Evolutionary conservation across 2,888 invertebrate genomes (phyloP), one percentile per base, ranked within the genome.

Genomic region (Terebella lapidaria): DNA sequence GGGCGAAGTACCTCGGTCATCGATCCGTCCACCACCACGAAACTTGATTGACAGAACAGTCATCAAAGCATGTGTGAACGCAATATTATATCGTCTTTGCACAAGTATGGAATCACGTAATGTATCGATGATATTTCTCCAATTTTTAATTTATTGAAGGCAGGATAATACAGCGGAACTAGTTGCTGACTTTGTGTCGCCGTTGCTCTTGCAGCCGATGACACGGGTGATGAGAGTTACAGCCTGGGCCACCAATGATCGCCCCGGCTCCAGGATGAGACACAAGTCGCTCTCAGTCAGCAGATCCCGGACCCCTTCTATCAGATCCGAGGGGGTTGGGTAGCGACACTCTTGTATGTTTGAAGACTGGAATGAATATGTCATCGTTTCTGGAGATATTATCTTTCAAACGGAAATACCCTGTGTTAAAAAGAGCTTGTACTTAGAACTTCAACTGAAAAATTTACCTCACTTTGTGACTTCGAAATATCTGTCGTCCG

Each of bases 1-100:
- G 81, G 81, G 35, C 81, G 68, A 22, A 81, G 75, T 0, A 81
- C 72, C 60, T 81, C 81, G 2, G 76, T 79, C 79, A 81, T 81
- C 0, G 79, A 71, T 1, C 77, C 80, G 65, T 81, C 79, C 2
- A 77, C 72, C 2, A 81, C 74, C 10, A 76, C 28, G 51, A 56
- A 64, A 18, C 60, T 60, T 35, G 20, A n/a, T n/a, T n/a, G n/a
- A n/a, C n/a, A n/a, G n/a, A n/a, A n/a, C 46, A 27, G 24, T 52
- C n/a, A n/a, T n/a, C n/a, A n/a, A n/a, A n/a, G n/a, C n/a, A n/a
- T n/a, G n/a, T n/a, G n/a, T n/a, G n/a, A n/a, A n/a, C n/a, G n/a
- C n/a, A n/a, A n/a, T n/a, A n/a, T n/a, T n/a, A n/a, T n/a, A n/a
- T n/a, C n/a, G n/a, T n/a, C n/a, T n/a, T n/a, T n/a, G n/a, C n/a